A percentile compares a stretch with the other conserved stretches of the same genome.
Evolutionary conservation across 2,888 invertebrate species (phyloP).

Genomic region (Tortricodes alternella): DNA sequence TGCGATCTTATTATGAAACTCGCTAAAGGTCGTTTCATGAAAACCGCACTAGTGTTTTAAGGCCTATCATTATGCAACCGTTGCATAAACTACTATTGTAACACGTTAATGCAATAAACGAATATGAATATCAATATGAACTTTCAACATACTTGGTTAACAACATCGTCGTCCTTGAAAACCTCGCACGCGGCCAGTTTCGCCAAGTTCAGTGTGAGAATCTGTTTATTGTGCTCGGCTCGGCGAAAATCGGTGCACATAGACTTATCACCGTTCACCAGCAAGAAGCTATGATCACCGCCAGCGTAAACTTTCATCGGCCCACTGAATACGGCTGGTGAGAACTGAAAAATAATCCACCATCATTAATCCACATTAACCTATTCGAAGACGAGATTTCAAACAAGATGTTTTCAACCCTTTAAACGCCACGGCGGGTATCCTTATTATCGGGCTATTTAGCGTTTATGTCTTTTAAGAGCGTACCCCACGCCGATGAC

Average conservation of each 20-base stretch:
- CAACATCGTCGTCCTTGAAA: constrained; percentile 83
- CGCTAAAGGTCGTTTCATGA: too few relatives aligned
- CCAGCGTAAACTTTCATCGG: constrained; percentile 88
- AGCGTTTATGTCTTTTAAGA: too few relatives aligned
- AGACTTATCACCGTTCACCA: constrained; percentile 73
- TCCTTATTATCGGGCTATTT: too few relatives aligned
- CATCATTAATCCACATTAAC: too few relatives aligned
- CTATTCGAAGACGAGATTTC: not conserved
- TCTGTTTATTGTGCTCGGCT: constrained; percentile 83
- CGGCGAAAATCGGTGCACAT: constrained; percentile 85
- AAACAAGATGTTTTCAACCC: not conserved
- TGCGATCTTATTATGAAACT: too few relatives aligned
- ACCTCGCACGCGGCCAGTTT: constrained; percentile 83
- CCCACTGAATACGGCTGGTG: constrained; percentile 62
- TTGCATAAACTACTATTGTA: too few relatives aligned
- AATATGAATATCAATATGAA: too few relatives aligned
- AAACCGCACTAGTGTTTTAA: too few relatives aligned
- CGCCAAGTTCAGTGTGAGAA: constrained; percentile 84
- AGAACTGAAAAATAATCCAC: constrained; percentile 57
- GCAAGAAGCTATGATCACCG: constrained; percentile 94
- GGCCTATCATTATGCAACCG: too few relatives aligned
- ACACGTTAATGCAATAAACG: too few relatives aligned
- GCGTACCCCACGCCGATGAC: too few relatives aligned
- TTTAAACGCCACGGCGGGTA: too few relatives aligned
- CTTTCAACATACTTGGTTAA: constrained; percentile 83